Conservation (phyloP, 2,797 vertebrate species). For the Orestias chungarensis region DNA sequence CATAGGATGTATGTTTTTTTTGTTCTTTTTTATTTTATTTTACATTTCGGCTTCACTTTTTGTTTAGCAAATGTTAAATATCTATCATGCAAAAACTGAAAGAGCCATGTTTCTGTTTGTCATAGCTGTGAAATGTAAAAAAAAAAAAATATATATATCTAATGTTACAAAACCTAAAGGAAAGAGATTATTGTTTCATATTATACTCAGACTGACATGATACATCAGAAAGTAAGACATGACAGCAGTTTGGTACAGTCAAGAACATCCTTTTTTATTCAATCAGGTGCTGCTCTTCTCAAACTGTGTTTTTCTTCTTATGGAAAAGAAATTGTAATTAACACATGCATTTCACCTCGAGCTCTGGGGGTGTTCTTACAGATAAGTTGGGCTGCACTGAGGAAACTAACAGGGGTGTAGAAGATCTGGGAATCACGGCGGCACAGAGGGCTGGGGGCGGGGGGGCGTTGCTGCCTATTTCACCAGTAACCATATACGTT, state of each 20-base stretch:
- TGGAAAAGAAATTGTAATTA: slow-evolving; percentile 91
- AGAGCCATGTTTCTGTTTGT: neutral
- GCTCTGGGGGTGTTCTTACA: slow-evolving; percentile 80
- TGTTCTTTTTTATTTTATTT: neutral
- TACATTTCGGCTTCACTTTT: neutral
- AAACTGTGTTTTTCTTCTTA: slow-evolving; percentile 88
- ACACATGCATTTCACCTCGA: slow-evolving; percentile 89
- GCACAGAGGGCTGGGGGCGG: neutral
- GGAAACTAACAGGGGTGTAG: slow-evolving; percentile 66
- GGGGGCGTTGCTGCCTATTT: slow-evolving; percentile 60
- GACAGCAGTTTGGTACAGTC: slow-evolving; percentile 76
- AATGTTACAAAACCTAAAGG: neutral
- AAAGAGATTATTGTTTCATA: neutral
- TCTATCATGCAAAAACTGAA: slow-evolving; percentile 2
- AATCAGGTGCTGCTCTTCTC: slow-evolving; percentile 88
- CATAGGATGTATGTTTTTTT: neutral
- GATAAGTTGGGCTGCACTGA: slow-evolving; percentile 62
- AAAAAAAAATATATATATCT: neutral
- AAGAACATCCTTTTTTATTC: slow-evolving; percentile 91
- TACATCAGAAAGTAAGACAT: slow-evolving; percentile 47
- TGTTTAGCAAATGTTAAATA: neutral
- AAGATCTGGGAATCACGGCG: slow-evolving; percentile 62
- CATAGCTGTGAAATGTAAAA: neutral
- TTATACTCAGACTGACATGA: neutral
- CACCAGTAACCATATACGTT: slow-evolving; percentile 72